Percentiles rank a stretch among this genome's conserved stretches.
Conservation (phyloP, 2,888 invertebrate species). For the Agrypnus murinus region DNA sequence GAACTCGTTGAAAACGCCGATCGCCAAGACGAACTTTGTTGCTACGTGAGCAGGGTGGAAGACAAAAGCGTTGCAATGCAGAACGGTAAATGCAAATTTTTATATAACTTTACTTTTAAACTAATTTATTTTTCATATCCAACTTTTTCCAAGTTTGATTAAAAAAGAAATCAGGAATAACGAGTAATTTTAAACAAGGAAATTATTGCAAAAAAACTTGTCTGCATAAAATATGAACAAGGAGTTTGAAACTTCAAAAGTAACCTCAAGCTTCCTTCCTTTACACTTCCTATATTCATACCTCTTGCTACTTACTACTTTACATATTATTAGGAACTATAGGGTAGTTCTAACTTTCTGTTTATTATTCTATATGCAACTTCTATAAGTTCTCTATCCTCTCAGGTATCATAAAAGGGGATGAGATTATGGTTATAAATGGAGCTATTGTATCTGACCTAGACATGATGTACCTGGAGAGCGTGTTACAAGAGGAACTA, state of each 20-base stretch:
- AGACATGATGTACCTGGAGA: constrained; percentile 99
- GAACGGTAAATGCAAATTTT: constrained; percentile 82
- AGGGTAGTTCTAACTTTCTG: not conserved
- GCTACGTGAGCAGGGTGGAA: constrained; percentile 96
- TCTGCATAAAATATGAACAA: not conserved
- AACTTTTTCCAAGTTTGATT: too few species aligned
- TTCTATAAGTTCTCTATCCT: constrained; percentile 29
- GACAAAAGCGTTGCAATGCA: constrained; percentile 97
- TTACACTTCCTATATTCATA: constrained; percentile 1
- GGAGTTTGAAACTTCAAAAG: not conserved
- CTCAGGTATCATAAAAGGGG: constrained; percentile 95
- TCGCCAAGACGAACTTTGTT: constrained; percentile 96
- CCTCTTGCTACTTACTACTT: constrained; percentile 1
- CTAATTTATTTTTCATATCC: too few species aligned
- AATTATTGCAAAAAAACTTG: too few species aligned
- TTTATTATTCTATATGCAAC: constrained; percentile 39
- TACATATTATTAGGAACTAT: constrained; percentile 16
- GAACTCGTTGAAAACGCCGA: constrained; percentile 97
- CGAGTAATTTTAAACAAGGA: too few species aligned
- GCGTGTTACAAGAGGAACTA: constrained; percentile 94
- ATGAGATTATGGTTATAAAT: constrained; percentile 99
- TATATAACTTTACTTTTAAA: constrained; percentile 11
- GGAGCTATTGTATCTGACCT: constrained; percentile 97
- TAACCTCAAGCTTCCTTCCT: not conserved
- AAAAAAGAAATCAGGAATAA: too few species aligned